These are phyloP conservation scores for Embiotoca jacksoni DNA, from an alignment of 2,113 vertebrate species.

Conservation along the genomic window DNA sequence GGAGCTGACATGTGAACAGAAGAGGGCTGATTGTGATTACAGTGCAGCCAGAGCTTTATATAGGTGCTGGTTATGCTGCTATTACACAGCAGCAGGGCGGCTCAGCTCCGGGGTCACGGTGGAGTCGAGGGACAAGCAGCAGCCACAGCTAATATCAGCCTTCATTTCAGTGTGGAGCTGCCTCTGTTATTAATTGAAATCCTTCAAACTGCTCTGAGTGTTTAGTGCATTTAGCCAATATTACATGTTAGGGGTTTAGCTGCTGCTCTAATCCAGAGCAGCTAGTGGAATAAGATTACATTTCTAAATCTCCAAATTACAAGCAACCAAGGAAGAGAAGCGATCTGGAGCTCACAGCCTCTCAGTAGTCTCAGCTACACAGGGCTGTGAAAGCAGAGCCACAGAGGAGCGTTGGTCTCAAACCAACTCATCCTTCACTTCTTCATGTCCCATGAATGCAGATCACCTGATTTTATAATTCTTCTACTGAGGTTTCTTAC, in stretches of 20 bases:
- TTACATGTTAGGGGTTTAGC: constrained; percentile 38
- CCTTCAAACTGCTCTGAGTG: constrained; percentile 19
- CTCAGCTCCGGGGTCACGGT: constrained; percentile 30
- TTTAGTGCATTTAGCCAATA: constrained; percentile 25
- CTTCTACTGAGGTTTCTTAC: too few relatives aligned
- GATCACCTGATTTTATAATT: too few relatives aligned
- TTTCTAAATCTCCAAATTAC: constrained; percentile 43
- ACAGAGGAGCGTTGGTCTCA: not conserved
- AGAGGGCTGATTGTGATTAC: constrained; percentile 70
- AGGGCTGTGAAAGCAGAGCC: not conserved
- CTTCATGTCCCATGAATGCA: not conserved
- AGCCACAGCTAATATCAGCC: constrained; percentile 19
- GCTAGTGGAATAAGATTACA: constrained; percentile 6
- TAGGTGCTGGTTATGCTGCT: constrained; percentile 55
- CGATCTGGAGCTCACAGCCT: not conserved
- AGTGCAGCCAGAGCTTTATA: constrained; percentile 59
- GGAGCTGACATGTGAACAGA: constrained; percentile 69
- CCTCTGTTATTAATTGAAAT: constrained; percentile 34
- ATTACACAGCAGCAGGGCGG: constrained; percentile 32
- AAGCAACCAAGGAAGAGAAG: constrained; percentile 44
- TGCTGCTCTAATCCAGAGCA: constrained; percentile 26
- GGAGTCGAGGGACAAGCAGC: constrained; percentile 30
- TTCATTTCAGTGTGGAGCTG: constrained; percentile 18
- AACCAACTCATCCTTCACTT: too few relatives aligned
- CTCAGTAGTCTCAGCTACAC: not conserved